phyloP scores from a whole-genome alignment of 2,888 invertebrate species.

The Physocephala rufipes region DNA sequence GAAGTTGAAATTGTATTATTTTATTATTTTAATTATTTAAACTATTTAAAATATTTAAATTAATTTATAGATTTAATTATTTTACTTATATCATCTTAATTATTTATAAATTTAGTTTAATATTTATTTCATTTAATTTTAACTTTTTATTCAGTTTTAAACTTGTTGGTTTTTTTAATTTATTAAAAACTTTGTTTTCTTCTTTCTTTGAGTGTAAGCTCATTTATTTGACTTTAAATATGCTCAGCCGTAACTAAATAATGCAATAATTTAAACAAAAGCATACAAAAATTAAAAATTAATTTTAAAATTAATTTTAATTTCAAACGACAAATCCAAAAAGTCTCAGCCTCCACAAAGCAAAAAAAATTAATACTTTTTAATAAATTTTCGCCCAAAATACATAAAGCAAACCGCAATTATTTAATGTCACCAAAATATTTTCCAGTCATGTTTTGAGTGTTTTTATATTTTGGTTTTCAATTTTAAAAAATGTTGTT shows the following conservation, averaged over 20 bases:
- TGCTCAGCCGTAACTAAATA: neutral
- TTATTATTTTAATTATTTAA: neutral
- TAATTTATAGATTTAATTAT: neutral
- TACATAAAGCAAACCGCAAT: too few relatives aligned
- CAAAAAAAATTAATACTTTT: too few relatives aligned
- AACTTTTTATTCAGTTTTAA: neutral
- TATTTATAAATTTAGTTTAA: neutral
- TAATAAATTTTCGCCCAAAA: too few relatives aligned
- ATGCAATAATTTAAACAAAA: constrained; percentile 11
- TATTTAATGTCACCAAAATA: too few relatives aligned
- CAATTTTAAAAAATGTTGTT: too few relatives aligned
- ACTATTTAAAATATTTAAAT: neutral
- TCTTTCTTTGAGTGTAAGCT: neutral
- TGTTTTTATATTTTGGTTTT: too few relatives aligned
- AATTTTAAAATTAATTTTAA: too few relatives aligned
- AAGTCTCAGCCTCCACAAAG: too few relatives aligned
- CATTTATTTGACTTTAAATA: neutral
- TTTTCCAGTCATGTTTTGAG: too few relatives aligned
- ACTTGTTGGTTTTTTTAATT: neutral
- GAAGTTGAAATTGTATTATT: neutral
- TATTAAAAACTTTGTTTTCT: neutral
- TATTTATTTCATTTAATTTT: neutral
- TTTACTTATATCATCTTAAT: neutral
- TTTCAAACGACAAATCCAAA: too few relatives aligned
- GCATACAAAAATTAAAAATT: constrained; percentile 3